Conservation (phyloP, 1,140 invertebrate species). For the Archegozetes longisetosus region DNA sequence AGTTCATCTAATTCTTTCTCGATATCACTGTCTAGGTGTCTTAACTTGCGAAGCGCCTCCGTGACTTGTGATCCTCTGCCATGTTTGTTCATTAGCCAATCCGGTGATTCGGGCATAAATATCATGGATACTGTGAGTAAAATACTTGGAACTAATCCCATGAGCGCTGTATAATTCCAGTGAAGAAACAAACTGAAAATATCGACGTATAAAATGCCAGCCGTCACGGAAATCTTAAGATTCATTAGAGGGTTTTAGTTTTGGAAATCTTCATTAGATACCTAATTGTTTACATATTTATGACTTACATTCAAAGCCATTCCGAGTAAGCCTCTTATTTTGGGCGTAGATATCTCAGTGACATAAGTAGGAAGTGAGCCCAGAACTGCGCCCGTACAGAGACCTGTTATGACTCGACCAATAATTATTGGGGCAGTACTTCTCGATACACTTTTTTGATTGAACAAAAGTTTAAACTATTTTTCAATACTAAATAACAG, state of each 20-base stretch:
- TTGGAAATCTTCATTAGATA: no score
- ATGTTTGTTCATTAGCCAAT: constrained; percentile 8
- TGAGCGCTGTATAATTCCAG: constrained; percentile 5
- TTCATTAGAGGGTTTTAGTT: background rate
- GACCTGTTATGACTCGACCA: constrained; percentile 44
- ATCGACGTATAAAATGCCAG: constrained; percentile 4
- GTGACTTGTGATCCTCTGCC: background rate
- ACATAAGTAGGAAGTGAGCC: constrained; percentile 57
- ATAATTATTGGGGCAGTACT: constrained; percentile 38
- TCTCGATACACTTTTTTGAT: constrained; percentile 34
- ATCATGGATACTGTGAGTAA: constrained; percentile 3
- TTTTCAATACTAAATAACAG: no score
- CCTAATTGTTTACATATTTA: background rate
- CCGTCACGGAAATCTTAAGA: background rate
- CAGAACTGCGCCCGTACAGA: constrained; percentile 41
- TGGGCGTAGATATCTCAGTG: constrained; percentile 70
- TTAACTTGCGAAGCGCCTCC: background rate
- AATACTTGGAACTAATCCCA: background rate
- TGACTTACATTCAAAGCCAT: constrained; percentile 57
- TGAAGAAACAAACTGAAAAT: constrained; percentile 1
- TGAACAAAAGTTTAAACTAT: no score
- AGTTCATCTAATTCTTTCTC: constrained; percentile 3
- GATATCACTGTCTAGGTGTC: background rate
- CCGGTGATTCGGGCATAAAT: constrained; percentile 15
- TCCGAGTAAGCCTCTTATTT: constrained; percentile 58